phyloP scores from a whole-genome alignment of 1,140 invertebrate species.

The Cepaea nemoralis region DNA sequence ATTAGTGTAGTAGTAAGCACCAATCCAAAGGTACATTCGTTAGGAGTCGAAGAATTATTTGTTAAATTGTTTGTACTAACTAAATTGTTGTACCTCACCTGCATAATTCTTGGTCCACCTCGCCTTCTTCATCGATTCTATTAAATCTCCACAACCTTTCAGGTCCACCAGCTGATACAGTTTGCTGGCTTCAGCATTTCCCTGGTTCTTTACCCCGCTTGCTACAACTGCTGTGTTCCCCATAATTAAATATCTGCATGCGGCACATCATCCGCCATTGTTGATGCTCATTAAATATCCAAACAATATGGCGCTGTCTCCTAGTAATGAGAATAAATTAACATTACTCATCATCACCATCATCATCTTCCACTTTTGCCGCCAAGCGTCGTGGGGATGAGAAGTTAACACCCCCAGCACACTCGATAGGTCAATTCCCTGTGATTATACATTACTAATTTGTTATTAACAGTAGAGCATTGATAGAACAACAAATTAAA shows the following conservation, averaged over 20 bases:
- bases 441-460: too few relatives aligned
- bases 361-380: too few relatives aligned
- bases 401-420: too few relatives aligned
- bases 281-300: constrained; percentile 37
- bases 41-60: too few relatives aligned
- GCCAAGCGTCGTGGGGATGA: too few relatives aligned
- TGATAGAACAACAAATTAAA: too few relatives aligned
- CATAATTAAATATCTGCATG: constrained; percentile 42
- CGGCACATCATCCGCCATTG: constrained; percentile 11
- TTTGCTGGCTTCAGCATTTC: constrained; percentile 52
- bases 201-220: constrained; percentile 66
- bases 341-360: too few relatives aligned
- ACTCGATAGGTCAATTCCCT: too few relatives aligned
- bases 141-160: constrained; percentile 87
- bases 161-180: constrained; percentile 69
- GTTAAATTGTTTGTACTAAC: too few relatives aligned
- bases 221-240: constrained; percentile 65
- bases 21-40: too few relatives aligned
- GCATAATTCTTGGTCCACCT: constrained; percentile 72
- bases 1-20: too few relatives aligned
- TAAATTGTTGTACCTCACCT: constrained; percentile 15
- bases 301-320: constrained; percentile 29
- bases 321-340: constrained; percentile 3
- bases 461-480: too few relatives aligned
- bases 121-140: constrained; percentile 90